Base-by-base conservation (phyloP, 2,113 vertebrate species). In the Sisor rabdophorus region DNA sequence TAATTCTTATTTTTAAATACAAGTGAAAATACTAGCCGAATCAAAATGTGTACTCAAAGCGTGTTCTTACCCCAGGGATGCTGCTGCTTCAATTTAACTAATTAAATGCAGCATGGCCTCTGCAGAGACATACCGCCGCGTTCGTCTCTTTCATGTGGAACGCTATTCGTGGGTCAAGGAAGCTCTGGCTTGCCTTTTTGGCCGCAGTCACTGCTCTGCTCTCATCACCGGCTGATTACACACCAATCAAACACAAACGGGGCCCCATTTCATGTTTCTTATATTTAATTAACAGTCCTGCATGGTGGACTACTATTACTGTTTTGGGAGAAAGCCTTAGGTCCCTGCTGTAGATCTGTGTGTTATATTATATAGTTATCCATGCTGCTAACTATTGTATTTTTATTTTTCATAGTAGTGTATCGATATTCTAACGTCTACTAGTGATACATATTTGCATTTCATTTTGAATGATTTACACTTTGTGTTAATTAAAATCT, bases 21-120 rank as follows among this genome's bases (percentile, higher is more conserved):
- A 53, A 50, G 17, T 11, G 19, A 22, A 12, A 20, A 28, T 47
- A 6, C 12, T 15, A 58, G 71, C 9, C 17, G n/a, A 24, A 24
- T 1, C 55, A 11, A 22, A 24, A 22, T 26, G 22, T 19, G 15
- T 9, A 30, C 16, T 60, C 9, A 11, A 11, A 60, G 56, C 3
- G 26, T 19, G 26, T 19, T 1, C 24, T 59, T 26, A 11, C 4
- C 58, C 56, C 58, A 6, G 16, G 9, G 16, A 22, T 26, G n/a
- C n/a, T 54, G 44, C 55, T 15, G n/a, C 30, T 26, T n/a, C 71
- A 73, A 19, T 58, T 26, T 44, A 2, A 19, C n/a, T 54, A 73
- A 73, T 73, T 47, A 73, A 58, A 58, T 9, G 13, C 71, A 73
- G 65, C 1, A n/a, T 8, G 13, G n/a, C 65, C 24, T 24, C 26